Base-by-base conservation (phyloP, 2,113 vertebrate species). In the Motacilla alba region DNA sequence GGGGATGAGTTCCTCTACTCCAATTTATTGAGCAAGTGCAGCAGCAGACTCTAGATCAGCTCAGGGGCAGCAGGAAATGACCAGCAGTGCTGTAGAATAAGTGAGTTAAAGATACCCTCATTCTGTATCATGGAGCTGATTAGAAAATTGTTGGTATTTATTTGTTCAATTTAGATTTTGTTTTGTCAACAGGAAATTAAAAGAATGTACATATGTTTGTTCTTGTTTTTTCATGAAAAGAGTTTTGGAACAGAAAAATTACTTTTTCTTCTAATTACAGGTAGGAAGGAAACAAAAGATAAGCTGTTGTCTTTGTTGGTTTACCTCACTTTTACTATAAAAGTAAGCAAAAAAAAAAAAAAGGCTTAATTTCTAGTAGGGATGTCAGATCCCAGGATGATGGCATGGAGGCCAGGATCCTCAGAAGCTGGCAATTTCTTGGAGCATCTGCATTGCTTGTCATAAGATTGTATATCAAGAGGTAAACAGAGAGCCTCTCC, bases 21-120 rank as follows among this genome's bases (percentile, higher is more conserved):
- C 47, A 18, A 2, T 14, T 53, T 24, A 1, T 5, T 52, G 75
- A 79, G 70, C 49, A 28, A 49, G 53, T 13, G 83, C 62, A 69
- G 74, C 58, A 79, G 53, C 86, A 92, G 89, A 4, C 15, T 17
- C 78, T 69, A 84, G 53, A 73, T 47, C 78, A 46, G 82, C 91
- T 93, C 75, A 73, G 72, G 69, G 87, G 81, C 91, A 93, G 68
- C 87, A 83, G 90, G 85, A 91, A 89, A 91, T 90, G 82, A 47
- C 91, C 84, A 44, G 21, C 44, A 41, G 43, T 77, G 63, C 67
- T 90, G 70, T 81, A 56, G 68, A 67, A 44, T 80, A 70, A 94
- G 81, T 72, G 44, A 93, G 89, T 92, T 93, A 88, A 81, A 90
- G 67, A 77, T 78, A 88, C 59, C 47, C 64, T 93, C 59, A 63